Base-by-base conservation (phyloP, 2,113 vertebrate species). In the Glaucomys volans region DNA sequence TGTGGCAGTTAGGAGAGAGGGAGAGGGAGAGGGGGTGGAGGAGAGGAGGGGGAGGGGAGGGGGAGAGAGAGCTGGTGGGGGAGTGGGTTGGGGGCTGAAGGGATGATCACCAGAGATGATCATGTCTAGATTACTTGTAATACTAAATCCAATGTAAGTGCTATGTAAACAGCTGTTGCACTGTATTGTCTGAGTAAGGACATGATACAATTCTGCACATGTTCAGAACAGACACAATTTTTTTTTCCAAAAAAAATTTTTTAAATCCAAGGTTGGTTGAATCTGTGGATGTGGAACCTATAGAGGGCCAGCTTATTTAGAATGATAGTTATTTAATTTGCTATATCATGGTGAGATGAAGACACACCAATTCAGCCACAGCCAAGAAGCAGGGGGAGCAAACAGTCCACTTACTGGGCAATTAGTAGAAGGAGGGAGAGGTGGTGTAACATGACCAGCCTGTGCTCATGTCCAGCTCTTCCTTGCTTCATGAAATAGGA, bases 271-370 rank as follows among this genome's bases (percentile, higher is more conserved):
- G 8, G n/a, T 62, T 74, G 16, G n/a, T 42, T 74, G 47, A 57
- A 32, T 57, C 5, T 17, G 3, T 16, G 37, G 8, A 69, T 71
- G 24, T 47, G 32, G 8, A 83, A 30, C 8, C 54, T 30, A 9
- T 47, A 26, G 50, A 71, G 50, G 47, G 52, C 40, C 1, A 28
- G 59, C 2, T 14, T 44, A 87, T 76, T 88, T 93, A 87, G 75
- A 95, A 91, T 42, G 54, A 66, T 20, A 71, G 44, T 18, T 42
- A 8, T 69, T 95, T 69, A 57, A 66, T 85, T 88, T 93, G 75
- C 79, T 96, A 35, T 44, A 76, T 57, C 14, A 44, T 20, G 16
- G 42, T 50, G 67, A 87, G 37, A 87, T 75, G 18, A 6, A 35
- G 40, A 37, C 26, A 76, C 32, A 85, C 13, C 28, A 42, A n/a